Base-by-base conservation (phyloP, 2,113 vertebrate genomes). In the Saguinus imperator region DNA sequence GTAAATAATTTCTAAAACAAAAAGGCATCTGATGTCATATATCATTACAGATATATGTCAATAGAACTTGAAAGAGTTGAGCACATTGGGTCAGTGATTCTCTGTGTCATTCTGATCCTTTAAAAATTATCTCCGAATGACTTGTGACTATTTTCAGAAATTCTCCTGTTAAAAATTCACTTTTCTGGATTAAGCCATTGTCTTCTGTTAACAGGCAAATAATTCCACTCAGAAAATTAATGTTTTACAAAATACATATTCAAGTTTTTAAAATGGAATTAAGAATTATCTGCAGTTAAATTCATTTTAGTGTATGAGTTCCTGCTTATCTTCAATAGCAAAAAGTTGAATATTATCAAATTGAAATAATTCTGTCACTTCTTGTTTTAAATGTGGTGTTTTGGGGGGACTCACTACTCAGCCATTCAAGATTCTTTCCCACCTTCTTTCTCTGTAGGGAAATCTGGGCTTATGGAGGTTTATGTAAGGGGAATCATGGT, bases 1-100 rank as follows among this genome's bases (percentile, higher is more conserved):
- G 23, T 92, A 89, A 43, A 32, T 94, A 61, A 45, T 86, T 94
- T 89, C 55, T 86, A 70, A 96, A 88, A 94, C 88, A 43, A 25
- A 84, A 92, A 93, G 55, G 80, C 35, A 37, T 83, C 18, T 87
- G 29, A 21, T 93, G 40, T 13, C 29, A 55, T 68, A 20, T 32
- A 64, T 55, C 76, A 75, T 87, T 91, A 94, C 8, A 61, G 11
- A 57, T 40, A 40, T 40, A 40, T 5, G 37, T 40, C 13, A 68
- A 48, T 0, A 81, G 80, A 77, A 89, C 45, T 80, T 94, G 43
- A 68, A 95, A 92, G n/a, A 23, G 45, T 45, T 84, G 43, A 84
- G 29, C 25, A 8, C 61, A 40, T 89, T 68, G 58, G 23, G 17
- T 58, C 66, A 50, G 45, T 40, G 32, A 73, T 43, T 94, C 57